Percentiles rank a stretch among this genome's conserved stretches.
Evolutionary conservation across 2,888 invertebrate species (phyloP).

Genomic region (Biston betularia): DNA sequence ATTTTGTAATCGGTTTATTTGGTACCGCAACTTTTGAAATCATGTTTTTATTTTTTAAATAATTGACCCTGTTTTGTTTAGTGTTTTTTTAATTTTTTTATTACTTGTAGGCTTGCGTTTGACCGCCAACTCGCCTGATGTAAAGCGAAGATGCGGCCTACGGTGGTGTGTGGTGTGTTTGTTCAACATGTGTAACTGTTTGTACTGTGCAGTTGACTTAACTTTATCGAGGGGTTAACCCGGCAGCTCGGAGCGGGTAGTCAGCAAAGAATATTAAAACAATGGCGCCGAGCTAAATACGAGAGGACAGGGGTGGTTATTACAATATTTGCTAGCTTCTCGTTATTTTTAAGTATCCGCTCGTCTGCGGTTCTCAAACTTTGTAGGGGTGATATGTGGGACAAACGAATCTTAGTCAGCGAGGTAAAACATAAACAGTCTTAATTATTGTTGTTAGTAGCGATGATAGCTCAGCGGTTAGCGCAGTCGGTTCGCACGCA

Average conservation of each 20-base stretch:
- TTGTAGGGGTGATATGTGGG: conserved; percentile 49
- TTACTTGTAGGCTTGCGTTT: too few species aligned
- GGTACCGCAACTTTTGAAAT: too few species aligned
- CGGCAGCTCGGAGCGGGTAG: conserved; percentile 44
- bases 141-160: too few species aligned
- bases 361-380: conserved; percentile 71
- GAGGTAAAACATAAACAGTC: background rate
- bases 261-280: conserved; percentile 78
- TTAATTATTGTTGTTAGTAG: too few species aligned
- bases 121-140: too few species aligned
- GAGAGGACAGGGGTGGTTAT: conserved; percentile 67
- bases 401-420: conserved; percentile 16
- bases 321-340: conserved; percentile 84
- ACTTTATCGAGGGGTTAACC: conserved; percentile 47
- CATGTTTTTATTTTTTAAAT: too few species aligned
- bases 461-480: too few species aligned
- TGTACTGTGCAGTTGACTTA: conserved; percentile 23
- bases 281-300: conserved; percentile 68
- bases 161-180: too few species aligned
- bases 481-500: too few species aligned
- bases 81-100: too few species aligned
- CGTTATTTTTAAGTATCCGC: conserved; percentile 85
- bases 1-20: too few species aligned
- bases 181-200: conserved; percentile 14
- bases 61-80: too few species aligned